A percentile compares a stretch with the other conserved stretches of the same genome.
phyloP scores from a whole-genome alignment of 2,113 vertebrate genomes.

The Malaclemys terrapin region DNA sequence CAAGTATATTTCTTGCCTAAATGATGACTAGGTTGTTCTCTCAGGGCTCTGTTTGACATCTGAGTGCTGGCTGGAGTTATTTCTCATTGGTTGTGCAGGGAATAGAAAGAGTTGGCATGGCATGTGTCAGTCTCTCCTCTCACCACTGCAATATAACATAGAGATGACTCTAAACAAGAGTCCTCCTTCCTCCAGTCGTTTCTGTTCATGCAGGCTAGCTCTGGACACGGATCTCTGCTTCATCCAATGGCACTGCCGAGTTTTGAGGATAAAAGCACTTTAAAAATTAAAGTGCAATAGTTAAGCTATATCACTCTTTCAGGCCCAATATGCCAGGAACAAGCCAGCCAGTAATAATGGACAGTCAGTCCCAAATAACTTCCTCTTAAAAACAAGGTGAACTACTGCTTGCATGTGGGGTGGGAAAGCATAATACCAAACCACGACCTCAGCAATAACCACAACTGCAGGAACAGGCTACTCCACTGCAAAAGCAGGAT shows the following conservation, averaged over 20 bases:
- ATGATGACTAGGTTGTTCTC: not conserved
- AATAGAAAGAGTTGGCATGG: accelerated
- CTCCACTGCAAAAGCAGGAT: not conserved
- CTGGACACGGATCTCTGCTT: not conserved
- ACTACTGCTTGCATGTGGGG: not conserved
- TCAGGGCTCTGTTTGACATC: not conserved
- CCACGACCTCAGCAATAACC: not conserved
- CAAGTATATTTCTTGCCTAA: not conserved
- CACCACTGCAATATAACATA: not conserved
- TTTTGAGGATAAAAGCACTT: not conserved
- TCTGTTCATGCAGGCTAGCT: not conserved
- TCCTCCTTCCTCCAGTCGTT: accelerated
- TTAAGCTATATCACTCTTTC: not conserved
- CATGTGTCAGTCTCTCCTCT: accelerated
- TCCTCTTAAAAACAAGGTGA: not conserved
- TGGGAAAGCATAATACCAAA: not conserved
- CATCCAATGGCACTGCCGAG: not conserved
- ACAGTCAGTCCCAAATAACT: not conserved
- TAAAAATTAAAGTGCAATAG: slow-evolving; percentile 22
- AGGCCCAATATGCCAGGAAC: not conserved
- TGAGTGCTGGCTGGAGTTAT: not conserved
- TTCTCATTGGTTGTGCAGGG: accelerated
- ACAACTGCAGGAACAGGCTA: accelerated
- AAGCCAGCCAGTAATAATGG: not conserved
- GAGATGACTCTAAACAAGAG: accelerated